A percentile compares a stretch with the other conserved stretches of the same genome.
Evolutionary conservation across 2,113 vertebrate species (phyloP).

Genomic region (Heteronetta atricapilla): DNA sequence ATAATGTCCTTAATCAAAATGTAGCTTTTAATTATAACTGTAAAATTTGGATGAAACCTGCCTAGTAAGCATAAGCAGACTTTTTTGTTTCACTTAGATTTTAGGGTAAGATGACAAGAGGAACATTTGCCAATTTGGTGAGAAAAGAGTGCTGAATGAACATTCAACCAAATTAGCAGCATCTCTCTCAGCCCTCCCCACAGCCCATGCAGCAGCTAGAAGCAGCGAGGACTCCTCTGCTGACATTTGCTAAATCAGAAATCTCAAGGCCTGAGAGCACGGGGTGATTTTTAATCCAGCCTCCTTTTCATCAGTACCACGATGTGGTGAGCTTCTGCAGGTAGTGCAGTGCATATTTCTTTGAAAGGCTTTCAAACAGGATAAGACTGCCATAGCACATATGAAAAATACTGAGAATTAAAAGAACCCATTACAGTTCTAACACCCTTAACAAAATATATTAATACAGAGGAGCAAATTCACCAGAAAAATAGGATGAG

Average conservation of each 20-base stretch:
- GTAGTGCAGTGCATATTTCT: background rate
- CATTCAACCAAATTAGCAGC: background rate
- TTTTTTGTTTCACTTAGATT: background rate
- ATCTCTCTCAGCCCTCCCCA: background rate
- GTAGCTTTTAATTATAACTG: conserved; percentile 80
- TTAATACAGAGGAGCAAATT: background rate
- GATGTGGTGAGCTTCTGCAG: background rate
- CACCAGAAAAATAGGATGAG: background rate
- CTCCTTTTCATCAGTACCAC: background rate
- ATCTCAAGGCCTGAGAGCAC: background rate
- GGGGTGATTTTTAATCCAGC: background rate
- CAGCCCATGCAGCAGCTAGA: background rate
- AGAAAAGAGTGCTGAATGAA: background rate
- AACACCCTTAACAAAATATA: background rate
- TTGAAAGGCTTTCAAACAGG: background rate
- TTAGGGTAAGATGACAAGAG: background rate
- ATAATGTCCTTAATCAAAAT: conserved; percentile 83
- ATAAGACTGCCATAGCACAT: background rate
- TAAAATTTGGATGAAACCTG: conserved; percentile 66
- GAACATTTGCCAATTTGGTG: background rate
- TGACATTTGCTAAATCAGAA: background rate
- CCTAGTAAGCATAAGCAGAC: conserved; percentile 48
- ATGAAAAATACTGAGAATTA: background rate
- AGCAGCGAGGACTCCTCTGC: background rate
- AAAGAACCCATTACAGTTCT: background rate